Conservation (phyloP, 1,140 invertebrate species). For the Helicoverpa armigera region DNA sequence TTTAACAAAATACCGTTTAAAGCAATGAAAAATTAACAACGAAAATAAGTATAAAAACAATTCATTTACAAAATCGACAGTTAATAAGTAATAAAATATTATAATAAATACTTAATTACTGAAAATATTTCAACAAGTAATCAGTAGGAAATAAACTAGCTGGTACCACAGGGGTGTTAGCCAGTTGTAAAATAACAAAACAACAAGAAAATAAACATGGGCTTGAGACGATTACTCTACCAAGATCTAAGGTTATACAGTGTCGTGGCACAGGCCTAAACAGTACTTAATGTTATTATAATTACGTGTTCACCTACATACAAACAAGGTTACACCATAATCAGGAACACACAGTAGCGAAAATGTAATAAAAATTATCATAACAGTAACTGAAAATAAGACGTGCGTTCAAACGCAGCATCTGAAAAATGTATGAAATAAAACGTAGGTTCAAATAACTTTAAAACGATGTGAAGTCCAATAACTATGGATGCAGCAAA, state of each 20-base stretch:
- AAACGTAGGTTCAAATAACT: background rate
- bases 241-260: constrained; percentile 4
- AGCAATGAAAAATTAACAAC: background rate
- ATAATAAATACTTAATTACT: no score
- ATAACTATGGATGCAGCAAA: constrained; percentile 5
- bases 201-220: constrained; percentile 9
- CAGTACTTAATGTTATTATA: constrained; percentile 48
- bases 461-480: background rate
- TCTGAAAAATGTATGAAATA: background rate
- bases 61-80: background rate
- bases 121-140: no score
- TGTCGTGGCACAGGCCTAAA: constrained; percentile 43
- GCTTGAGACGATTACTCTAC: constrained; percentile 23
- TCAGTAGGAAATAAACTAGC: background rate
- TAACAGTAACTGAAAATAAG: constrained; percentile 9
- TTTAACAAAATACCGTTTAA: background rate
- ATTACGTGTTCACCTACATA: constrained; percentile 51
- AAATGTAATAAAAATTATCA: constrained; percentile 20
- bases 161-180: background rate
- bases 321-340: constrained; percentile 45
- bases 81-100: no score
- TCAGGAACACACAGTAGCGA: constrained; percentile 48
- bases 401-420: background rate
- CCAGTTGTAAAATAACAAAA: background rate
- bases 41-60: background rate